Evolutionary conservation across 2,113 vertebrate genomes (phyloP).

Genomic region (Pygoscelis antarcticus): DNA sequence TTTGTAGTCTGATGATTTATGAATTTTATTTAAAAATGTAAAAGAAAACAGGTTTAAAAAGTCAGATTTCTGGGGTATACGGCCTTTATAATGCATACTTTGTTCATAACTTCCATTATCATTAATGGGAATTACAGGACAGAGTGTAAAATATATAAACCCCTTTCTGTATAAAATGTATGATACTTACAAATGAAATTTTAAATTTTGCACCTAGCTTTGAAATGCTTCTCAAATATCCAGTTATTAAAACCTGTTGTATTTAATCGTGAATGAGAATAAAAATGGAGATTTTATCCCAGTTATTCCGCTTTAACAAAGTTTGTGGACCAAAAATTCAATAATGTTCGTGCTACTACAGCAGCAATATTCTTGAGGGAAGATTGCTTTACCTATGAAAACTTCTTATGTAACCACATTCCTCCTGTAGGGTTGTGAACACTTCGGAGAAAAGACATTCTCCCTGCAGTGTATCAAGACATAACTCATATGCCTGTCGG

Average conservation of each 20-base stretch:
- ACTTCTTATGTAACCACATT: accelerated
- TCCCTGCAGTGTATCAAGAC: background rate
- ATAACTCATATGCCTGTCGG: background rate
- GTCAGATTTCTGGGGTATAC: background rate
- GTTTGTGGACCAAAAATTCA: background rate
- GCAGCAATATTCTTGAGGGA: background rate
- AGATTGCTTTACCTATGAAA: background rate
- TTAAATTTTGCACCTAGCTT: background rate
- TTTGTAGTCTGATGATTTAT: background rate
- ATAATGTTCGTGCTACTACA: background rate
- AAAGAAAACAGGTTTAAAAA: background rate
- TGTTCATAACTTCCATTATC: background rate
- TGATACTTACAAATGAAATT: background rate
- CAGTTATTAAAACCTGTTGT: background rate
- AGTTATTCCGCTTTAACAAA: background rate
- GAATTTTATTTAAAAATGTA: background rate
- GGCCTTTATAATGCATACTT: background rate
- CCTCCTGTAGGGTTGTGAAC: background rate
- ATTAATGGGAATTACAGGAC: background rate
- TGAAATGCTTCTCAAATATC: slow-evolving; percentile 12
- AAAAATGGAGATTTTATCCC: background rate
- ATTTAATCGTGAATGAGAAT: background rate
- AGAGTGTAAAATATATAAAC: background rate
- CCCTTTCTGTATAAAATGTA: background rate
- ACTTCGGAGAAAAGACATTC: background rate